These are phyloP conservation scores for Phrixothrix hirtus DNA, from an alignment of 2,888 invertebrate genomes.

Conservation along the genomic window DNA sequence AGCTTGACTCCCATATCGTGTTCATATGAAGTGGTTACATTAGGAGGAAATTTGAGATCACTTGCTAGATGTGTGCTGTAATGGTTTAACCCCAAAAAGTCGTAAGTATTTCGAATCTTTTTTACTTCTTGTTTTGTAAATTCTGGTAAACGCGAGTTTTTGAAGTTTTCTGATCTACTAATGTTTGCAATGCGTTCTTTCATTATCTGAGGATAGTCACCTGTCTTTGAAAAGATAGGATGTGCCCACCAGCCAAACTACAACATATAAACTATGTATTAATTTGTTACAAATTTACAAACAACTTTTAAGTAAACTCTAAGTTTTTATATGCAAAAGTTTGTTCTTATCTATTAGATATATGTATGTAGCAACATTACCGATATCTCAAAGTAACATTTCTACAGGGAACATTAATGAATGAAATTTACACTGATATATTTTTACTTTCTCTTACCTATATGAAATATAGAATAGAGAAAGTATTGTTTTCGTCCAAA, in stretches of 20 bases:
- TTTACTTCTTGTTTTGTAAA: slow-evolving; percentile 55
- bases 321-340: too few relatives aligned
- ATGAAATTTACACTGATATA: too few relatives aligned
- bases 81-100: slow-evolving; percentile 70
- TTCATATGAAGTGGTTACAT: slow-evolving; percentile 54
- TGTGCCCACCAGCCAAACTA: slow-evolving; percentile 56
- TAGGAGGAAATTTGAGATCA: slow-evolving; percentile 42
- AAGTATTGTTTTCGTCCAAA: too few relatives aligned
- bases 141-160: slow-evolving; percentile 55
- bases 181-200: slow-evolving; percentile 52
- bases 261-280: neutral
- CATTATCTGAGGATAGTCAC: slow-evolving; percentile 61
- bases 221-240: slow-evolving; percentile 56
- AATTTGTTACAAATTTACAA: too few relatives aligned
- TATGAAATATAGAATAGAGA: too few relatives aligned
- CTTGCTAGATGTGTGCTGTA: slow-evolving; percentile 61
- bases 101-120: slow-evolving; percentile 58
- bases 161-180: slow-evolving; percentile 55
- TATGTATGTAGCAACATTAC: too few relatives aligned
- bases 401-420: too few relatives aligned
- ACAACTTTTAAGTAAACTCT: too few relatives aligned
- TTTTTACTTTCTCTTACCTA: too few relatives aligned
- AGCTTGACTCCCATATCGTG: slow-evolving; percentile 55
- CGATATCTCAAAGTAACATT: too few relatives aligned
- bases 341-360: neutral